Conservation (phyloP, 2,797 vertebrate genomes). For the Nannoperca obscura region DNA sequence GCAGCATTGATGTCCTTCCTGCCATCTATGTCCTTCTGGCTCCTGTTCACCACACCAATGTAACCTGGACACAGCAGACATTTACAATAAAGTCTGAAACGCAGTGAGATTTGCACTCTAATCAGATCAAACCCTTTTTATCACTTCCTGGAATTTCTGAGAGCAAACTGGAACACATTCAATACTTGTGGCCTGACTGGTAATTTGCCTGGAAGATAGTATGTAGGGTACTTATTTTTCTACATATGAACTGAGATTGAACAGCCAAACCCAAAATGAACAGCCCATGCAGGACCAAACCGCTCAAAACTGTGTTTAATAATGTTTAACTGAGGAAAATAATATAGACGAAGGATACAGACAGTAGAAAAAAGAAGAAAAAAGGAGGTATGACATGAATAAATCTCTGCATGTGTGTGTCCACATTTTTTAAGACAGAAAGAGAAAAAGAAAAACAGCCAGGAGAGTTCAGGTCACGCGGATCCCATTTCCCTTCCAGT, state of each 20-base stretch:
- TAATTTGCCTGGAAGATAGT: conserved; percentile 34
- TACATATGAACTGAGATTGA: conserved; percentile 16
- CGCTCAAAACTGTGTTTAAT: conserved; percentile 42
- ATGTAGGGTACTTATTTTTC: conserved; percentile 16
- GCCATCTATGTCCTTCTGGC: conserved; percentile 99
- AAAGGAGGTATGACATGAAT: conserved; percentile 15
- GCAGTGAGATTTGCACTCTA: conserved; percentile 20
- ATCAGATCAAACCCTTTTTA: conserved; percentile 43
- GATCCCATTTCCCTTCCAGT: conserved; percentile 73
- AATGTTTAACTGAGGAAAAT: conserved; percentile 37
- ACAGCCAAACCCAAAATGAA: conserved; percentile 39
- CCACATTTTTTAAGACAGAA: conserved; percentile 29
- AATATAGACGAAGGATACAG: background rate
- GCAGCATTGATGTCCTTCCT: conserved; percentile 96
- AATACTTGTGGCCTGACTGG: conserved; percentile 14
- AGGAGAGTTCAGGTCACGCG: conserved; percentile 52
- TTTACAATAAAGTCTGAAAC: conserved; percentile 19
- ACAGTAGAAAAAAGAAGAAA: background rate
- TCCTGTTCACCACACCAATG: conserved; percentile 97
- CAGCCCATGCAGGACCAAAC: conserved; percentile 21
- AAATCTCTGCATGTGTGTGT: conserved; percentile 24
- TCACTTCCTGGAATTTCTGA: conserved; percentile 43
- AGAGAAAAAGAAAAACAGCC: conserved; percentile 27
- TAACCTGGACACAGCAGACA: conserved; percentile 87
- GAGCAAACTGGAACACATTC: conserved; percentile 30